Conservation (phyloP, 2,797 vertebrate species). For the Mustela erminea region DNA sequence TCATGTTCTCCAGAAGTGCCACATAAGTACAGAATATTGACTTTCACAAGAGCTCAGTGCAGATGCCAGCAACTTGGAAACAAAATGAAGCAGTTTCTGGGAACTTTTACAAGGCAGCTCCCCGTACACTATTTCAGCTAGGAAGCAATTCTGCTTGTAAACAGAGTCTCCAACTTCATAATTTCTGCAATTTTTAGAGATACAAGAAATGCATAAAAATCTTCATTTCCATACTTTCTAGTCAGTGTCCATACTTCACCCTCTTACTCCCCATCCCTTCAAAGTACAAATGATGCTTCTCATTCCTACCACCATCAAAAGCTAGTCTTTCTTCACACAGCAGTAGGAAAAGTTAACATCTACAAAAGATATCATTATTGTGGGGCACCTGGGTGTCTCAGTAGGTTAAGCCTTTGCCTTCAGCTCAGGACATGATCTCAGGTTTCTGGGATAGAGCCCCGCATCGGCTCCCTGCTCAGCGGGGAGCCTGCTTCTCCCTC, state of each 20-base stretch:
- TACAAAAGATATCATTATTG: neutral
- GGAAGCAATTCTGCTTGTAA: slow-evolving; percentile 57
- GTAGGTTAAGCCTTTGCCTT: too few species aligned
- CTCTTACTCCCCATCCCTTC: neutral
- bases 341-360: slow-evolving; percentile 26
- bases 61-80: slow-evolving; percentile 3
- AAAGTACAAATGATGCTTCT: neutral
- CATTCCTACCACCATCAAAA: neutral
- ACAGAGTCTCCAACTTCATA: neutral
- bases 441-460: too few species aligned
- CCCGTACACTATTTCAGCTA: neutral
- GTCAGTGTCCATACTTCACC: neutral
- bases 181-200: neutral
- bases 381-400: neutral
- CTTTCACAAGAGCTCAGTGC: neutral
- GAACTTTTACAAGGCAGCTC: slow-evolving; percentile 39
- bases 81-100: neutral
- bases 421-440: too few species aligned
- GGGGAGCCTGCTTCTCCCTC: too few species aligned
- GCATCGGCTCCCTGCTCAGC: too few species aligned
- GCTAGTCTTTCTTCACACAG: neutral
- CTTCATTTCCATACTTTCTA: neutral
- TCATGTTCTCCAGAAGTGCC: slow-evolving; percentile 28
- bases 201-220: neutral
- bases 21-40: slow-evolving; percentile 38